These are phyloP conservation scores for Pteronotus mesoamericanus DNA, from an alignment of 2,797 vertebrate genomes.

Conservation along the genomic window DNA sequence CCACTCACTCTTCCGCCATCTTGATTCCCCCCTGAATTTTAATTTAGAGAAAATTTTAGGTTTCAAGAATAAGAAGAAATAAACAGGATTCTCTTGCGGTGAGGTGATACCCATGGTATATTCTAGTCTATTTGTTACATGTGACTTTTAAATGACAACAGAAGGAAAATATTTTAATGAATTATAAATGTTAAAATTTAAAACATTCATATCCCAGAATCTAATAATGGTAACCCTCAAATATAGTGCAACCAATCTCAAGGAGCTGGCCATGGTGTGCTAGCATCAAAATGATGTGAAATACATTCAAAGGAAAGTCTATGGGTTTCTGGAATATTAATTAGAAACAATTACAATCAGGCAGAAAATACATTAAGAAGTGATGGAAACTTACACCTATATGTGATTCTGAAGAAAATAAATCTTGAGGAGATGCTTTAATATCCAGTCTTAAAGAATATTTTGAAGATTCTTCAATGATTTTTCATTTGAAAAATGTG, in stretches of 20 bases:
- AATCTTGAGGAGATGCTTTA: neutral
- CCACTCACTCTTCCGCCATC: too few relatives aligned
- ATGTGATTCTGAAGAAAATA: neutral
- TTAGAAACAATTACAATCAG: neutral
- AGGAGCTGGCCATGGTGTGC: neutral
- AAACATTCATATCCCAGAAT: neutral
- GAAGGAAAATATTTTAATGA: neutral
- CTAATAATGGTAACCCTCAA: neutral
- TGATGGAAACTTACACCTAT: neutral
- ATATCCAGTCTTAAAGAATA: neutral
- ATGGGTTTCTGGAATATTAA: neutral
- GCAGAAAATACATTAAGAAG: neutral
- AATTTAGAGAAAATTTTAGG: neutral
- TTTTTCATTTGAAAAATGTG: neutral
- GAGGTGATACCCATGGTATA: neutral
- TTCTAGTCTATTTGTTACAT: neutral
- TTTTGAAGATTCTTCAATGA: neutral
- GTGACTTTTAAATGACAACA: neutral
- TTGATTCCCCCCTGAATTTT: too few relatives aligned
- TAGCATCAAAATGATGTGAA: neutral
- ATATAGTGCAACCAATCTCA: neutral
- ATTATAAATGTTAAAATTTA: neutral
- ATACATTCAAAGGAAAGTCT: neutral
- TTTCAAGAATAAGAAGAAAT: neutral
- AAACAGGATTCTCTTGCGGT: neutral